A percentile compares a stretch with the other conserved stretches of the same genome.
phyloP scores from a whole-genome alignment of 2,797 vertebrate genomes.

The Zenarchopterus dispar region DNA sequence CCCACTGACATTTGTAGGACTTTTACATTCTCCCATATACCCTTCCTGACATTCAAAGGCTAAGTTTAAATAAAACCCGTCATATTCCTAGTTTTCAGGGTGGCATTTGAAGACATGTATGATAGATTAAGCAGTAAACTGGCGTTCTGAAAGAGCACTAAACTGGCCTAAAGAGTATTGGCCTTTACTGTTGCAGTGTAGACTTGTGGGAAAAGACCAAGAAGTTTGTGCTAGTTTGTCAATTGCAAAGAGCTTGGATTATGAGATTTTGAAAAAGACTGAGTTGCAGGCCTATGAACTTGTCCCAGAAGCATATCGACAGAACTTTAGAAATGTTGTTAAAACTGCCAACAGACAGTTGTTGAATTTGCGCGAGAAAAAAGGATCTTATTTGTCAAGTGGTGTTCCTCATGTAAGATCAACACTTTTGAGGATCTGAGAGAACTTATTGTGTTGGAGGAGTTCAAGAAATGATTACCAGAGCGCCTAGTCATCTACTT shows the following conservation, averaged over 20 bases:
- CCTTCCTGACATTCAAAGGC: too few species aligned
- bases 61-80: too few species aligned
- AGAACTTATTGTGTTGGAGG: too few species aligned
- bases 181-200: background rate
- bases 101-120: too few species aligned
- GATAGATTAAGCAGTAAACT: too few species aligned
- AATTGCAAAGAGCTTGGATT: background rate
- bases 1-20: too few species aligned
- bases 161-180: background rate
- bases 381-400: background rate
- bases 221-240: background rate
- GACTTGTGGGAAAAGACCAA: background rate
- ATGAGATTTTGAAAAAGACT: background rate
- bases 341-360: slow-evolving; percentile 7
- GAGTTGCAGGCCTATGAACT: background rate
- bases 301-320: background rate
- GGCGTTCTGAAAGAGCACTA: too few species aligned
- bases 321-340: background rate
- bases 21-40: too few species aligned
- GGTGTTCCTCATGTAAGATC: background rate
- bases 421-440: background rate
- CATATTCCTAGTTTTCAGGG: too few species aligned
- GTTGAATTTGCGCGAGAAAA: background rate
- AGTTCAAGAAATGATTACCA: too few species aligned
- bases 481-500: background rate